These are phyloP conservation scores for Diarsia dahlii DNA, from an alignment of 2,888 invertebrate genomes.

Conservation along the genomic window DNA sequence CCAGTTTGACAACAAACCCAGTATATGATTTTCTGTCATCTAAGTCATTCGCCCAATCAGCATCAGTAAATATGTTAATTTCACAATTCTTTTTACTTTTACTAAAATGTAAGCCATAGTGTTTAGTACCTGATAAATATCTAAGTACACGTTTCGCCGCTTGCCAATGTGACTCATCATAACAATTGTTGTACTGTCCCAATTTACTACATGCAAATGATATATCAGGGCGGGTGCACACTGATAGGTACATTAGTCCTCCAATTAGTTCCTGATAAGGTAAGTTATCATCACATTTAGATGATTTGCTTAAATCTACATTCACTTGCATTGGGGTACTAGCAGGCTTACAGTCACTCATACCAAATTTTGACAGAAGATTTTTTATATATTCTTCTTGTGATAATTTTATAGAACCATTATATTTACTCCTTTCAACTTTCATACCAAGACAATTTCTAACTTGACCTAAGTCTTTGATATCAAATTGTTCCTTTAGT, in stretches of 20 bases:
- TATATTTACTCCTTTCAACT: constrained; percentile 7
- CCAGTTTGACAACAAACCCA: background rate
- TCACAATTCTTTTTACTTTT: constrained; percentile 1
- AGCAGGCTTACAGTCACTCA: constrained; percentile 1
- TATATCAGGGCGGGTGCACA: too few relatives aligned
- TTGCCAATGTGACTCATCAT: constrained; percentile 8
- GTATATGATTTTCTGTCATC: constrained; percentile 14
- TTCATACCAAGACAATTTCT: constrained; percentile 8
- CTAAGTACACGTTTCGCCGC: constrained; percentile 1
- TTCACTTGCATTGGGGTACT: constrained; percentile 14
- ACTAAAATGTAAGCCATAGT: constrained; percentile 14
- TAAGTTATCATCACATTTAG: too few relatives aligned
- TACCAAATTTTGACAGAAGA: background rate
- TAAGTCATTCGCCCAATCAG: constrained; percentile 8
- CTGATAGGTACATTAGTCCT: too few relatives aligned
- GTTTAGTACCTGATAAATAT: constrained; percentile 1
- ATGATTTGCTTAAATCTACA: background rate
- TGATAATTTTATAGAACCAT: constrained; percentile 1
- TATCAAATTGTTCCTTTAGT: background rate
- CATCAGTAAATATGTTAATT: constrained; percentile 9
- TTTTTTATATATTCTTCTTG: constrained; percentile 1
- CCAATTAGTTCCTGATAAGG: too few relatives aligned
- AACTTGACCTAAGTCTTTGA: constrained; percentile 4
- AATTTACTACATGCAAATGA: background rate
- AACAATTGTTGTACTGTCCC: constrained; percentile 3